Base-by-base conservation (phyloP, 2,888 invertebrate species). In the Scaptomyza cyrtandrae region DNA sequence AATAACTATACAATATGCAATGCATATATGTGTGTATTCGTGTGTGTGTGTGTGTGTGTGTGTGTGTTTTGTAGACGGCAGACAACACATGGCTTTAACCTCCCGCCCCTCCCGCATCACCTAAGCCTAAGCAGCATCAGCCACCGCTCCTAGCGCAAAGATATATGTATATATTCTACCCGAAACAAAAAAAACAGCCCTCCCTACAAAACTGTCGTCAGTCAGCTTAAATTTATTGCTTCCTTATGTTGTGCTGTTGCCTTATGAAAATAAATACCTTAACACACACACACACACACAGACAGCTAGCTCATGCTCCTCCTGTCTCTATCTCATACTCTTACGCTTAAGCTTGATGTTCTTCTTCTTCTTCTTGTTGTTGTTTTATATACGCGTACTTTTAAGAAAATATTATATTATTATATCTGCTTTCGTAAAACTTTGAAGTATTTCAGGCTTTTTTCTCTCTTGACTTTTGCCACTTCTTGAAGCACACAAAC, bases 221-320 rank as follows among this genome's bases (percentile, higher is more conserved):
- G 85, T 89, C 89, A 87, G 89, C 81, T 89, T 85, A 86, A 86
- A 86, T 86, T 86, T 86, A 86, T 86, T 89, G 85, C 85, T 86
- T 86, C 85, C 85, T 86, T 89, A 87, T 89, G 89, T 85, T 86
- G 89, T 88, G 84, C 87, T 81, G 70, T 84, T 84, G 89, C 82
- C 89, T 86, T 86, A 89, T 86, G 89, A 87, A 86, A 86, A 89
- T 86, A 86, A 86, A 86, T 86, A 86, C 85, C 89, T 86, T 85
- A 71, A 60, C 77, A 76, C 60, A 64, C 68, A 62, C 41, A 61
- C 68, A 68, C 48, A 31, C 33, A 29, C 29, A 29, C 46, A 56
- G 54, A 24, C 29, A 7, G 29, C 3, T 1, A 29, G 35, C 0
- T 2, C 13, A 13, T n/a, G n/a, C n/a, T n/a, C n/a, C 56, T 49